phyloP scores from a whole-genome alignment of 2,888 invertebrate genomes.

The Hydraecia micacea region DNA sequence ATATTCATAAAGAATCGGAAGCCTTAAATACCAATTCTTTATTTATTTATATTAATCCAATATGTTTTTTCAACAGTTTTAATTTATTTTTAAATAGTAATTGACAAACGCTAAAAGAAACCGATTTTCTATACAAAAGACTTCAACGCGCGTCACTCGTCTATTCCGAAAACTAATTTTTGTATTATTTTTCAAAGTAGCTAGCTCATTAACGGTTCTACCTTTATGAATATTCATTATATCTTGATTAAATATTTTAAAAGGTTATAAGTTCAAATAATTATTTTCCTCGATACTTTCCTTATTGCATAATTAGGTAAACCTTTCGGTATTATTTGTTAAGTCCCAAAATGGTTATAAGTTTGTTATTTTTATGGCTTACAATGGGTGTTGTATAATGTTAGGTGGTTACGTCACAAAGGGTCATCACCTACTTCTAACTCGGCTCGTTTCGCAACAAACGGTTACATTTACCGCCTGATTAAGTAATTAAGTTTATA shows the following conservation, averaged over 20 bases:
- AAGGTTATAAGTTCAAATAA: background rate
- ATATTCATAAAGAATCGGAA: background rate
- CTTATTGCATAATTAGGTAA: conserved; percentile 21
- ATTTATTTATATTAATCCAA: background rate
- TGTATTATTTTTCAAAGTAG: background rate
- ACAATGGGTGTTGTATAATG: conserved; percentile 62
- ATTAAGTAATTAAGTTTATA: conserved; percentile 60
- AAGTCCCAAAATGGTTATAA: conserved; percentile 37
- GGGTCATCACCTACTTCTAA: conserved; percentile 63
- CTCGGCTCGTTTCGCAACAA: conserved; percentile 49
- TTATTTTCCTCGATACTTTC: conserved; percentile 18
- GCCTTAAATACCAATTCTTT: background rate
- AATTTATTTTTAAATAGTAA: background rate
- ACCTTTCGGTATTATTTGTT: conserved; percentile 28
- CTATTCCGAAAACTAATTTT: background rate
- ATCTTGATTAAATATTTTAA: background rate
- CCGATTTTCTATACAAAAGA: conserved; percentile 31
- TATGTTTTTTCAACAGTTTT: no score
- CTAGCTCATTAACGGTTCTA: no score
- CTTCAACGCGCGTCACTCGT: conserved; percentile 32
- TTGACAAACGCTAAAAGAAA: background rate
- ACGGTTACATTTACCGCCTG: conserved; percentile 39
- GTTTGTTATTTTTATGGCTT: conserved; percentile 54
- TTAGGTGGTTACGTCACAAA: conserved; percentile 55
- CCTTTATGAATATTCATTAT: background rate